Conservation (phyloP, 2,888 invertebrate species). For the Cenopis cana region DNA sequence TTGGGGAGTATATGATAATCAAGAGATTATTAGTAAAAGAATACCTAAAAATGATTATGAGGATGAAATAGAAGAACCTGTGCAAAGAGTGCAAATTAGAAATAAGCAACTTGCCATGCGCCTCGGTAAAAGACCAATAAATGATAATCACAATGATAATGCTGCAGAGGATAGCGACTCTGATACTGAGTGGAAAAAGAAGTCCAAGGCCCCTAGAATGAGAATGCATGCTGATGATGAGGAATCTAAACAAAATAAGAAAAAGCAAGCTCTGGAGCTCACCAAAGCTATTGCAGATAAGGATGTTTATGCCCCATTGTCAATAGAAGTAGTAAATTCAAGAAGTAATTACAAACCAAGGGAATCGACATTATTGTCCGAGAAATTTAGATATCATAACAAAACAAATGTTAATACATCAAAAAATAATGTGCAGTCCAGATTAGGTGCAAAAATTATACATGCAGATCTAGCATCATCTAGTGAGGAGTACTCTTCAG, state of each 20-base stretch:
- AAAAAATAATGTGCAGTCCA: constrained; percentile 63
- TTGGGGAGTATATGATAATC: constrained; percentile 88
- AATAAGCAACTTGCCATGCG: constrained; percentile 75
- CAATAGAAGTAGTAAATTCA: constrained; percentile 75
- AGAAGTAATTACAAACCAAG: constrained; percentile 62
- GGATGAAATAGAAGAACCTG: constrained; percentile 58
- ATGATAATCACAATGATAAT: constrained; percentile 53
- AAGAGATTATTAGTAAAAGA: constrained; percentile 80
- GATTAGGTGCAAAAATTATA: constrained; percentile 70
- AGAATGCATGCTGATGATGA: constrained; percentile 96
- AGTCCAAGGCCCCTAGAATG: constrained; percentile 90
- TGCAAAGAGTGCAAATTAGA: constrained; percentile 62
- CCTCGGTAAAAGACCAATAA: constrained; percentile 66
- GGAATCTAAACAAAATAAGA: constrained; percentile 85
- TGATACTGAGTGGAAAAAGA: constrained; percentile 85
- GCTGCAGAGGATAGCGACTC: constrained; percentile 76
- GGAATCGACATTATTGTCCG: constrained; percentile 67
- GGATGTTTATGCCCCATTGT: constrained; percentile 71
- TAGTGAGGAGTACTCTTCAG: constrained; percentile 65
- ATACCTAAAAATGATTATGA: constrained; percentile 63
- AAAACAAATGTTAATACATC: constrained; percentile 46
- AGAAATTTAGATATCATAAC: constrained; percentile 68
- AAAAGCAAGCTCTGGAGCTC: constrained; percentile 56
- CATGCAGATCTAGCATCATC: constrained; percentile 54
- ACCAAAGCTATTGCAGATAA: constrained; percentile 51